Percentiles rank a stretch among this genome's conserved stretches.
Conservation (phyloP, 2,113 vertebrate species). For the Cyprinus carpio region DNA sequence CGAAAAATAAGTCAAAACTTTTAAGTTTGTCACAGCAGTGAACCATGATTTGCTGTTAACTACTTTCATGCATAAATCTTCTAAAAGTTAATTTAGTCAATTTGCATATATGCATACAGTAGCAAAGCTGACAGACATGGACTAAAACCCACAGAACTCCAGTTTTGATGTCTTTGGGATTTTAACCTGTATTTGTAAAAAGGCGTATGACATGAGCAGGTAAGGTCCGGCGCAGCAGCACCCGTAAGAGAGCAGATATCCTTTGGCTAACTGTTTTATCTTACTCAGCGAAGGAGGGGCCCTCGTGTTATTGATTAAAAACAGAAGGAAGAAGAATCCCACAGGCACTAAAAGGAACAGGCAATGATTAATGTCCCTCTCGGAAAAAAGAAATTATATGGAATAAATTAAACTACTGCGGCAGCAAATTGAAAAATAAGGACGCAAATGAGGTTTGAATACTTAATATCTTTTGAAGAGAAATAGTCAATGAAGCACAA, state of each 20-base stretch:
- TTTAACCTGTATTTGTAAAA: background rate
- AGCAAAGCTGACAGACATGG: no score
- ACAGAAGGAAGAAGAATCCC: constrained; percentile 79
- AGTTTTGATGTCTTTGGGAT: background rate
- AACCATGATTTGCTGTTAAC: background rate
- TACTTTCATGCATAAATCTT: background rate
- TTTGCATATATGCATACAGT: background rate
- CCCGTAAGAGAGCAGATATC: constrained; percentile 58
- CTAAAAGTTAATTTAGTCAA: background rate
- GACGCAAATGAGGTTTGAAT: constrained; percentile 99
- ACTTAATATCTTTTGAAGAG: constrained; percentile 98
- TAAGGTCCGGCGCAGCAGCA: constrained; percentile 62
- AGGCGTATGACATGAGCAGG: background rate
- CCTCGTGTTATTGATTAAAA: constrained; percentile 78
- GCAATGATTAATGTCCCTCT: constrained; percentile 99
- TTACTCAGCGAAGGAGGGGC: constrained; percentile 75
- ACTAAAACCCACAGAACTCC: background rate
- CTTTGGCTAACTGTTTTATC: constrained; percentile 82
- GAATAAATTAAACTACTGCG: constrained; percentile 99
- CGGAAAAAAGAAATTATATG: constrained; percentile 99
- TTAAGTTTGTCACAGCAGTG: background rate
- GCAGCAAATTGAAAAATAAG: constrained; percentile 99
- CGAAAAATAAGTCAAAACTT: background rate
- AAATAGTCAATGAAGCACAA: constrained; percentile 87
- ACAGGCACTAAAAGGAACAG: constrained; percentile 88